Evolutionary conservation across 2,113 vertebrate species (phyloP).

Genomic region (Clarias batrachus): DNA sequence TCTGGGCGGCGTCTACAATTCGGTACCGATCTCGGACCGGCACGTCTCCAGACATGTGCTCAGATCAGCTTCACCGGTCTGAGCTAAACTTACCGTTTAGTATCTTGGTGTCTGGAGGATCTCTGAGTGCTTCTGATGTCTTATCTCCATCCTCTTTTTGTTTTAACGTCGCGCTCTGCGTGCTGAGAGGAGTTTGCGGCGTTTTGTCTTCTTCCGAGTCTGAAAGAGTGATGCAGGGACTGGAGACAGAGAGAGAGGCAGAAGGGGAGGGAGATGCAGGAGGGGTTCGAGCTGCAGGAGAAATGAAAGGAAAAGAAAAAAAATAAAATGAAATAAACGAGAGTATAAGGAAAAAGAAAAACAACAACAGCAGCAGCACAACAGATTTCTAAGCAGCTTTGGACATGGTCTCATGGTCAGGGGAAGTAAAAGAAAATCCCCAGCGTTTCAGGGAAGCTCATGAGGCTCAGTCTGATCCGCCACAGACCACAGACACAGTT

Average conservation of each 20-base stretch:
- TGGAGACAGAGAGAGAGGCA: slow-evolving; percentile 8
- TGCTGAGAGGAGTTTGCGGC: slow-evolving; percentile 43
- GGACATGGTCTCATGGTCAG: neutral
- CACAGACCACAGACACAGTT: neutral
- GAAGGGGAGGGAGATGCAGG: slow-evolving; percentile 30
- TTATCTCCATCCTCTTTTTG: neutral
- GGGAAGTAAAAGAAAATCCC: slow-evolving; percentile 6
- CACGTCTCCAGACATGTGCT: neutral
- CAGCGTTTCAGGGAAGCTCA: neutral
- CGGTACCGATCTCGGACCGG: neutral
- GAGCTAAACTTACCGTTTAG: neutral
- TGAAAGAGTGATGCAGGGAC: slow-evolving; percentile 26
- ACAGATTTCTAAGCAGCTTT: slow-evolving; percentile 14
- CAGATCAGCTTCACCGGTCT: neutral
- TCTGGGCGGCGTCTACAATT: neutral
- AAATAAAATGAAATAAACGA: neutral
- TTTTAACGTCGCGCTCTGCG: slow-evolving; percentile 45
- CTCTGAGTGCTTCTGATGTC: slow-evolving; percentile 43
- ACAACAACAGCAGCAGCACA: too few species aligned
- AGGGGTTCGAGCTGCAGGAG: slow-evolving; percentile 17
- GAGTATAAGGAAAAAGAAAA: neutral
- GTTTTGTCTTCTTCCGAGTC: slow-evolving; percentile 34
- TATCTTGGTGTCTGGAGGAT: neutral
- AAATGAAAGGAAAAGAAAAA: neutral
- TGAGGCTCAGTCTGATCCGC: neutral